phyloP scores from a whole-genome alignment of 1,140 invertebrate species.

The Onthophagus taurus region DNA sequence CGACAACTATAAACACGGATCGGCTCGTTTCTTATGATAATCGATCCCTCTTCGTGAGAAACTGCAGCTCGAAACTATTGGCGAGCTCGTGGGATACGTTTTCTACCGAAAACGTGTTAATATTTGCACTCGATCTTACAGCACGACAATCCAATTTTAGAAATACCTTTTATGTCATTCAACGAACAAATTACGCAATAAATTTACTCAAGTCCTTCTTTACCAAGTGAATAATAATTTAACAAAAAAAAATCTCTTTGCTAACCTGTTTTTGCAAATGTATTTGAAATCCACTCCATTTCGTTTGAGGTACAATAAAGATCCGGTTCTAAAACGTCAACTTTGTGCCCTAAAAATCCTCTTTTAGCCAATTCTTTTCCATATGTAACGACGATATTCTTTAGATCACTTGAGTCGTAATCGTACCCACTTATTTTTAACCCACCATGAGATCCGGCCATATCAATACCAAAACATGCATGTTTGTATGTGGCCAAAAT shows the following conservation, averaged over 20 bases:
- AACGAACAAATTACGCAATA: too few species aligned
- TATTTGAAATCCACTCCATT: conserved; percentile 77
- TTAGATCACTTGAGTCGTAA: conserved; percentile 67
- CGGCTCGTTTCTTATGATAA: too few species aligned
- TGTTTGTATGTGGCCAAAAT: conserved; percentile 78
- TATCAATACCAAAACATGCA: conserved; percentile 74
- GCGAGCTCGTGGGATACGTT: too few species aligned
- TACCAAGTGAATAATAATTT: background rate
- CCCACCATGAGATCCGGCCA: conserved; percentile 78
- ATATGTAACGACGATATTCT: conserved; percentile 76
- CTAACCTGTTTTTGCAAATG: conserved; percentile 4
- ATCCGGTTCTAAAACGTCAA: conserved; percentile 81
- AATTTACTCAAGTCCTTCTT: background rate
- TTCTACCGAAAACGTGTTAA: too few species aligned
- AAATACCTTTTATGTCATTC: too few species aligned
- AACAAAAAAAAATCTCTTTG: background rate
- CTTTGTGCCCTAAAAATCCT: conserved; percentile 69
- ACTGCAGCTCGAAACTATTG: too few species aligned
- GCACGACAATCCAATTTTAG: background rate
- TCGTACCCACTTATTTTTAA: conserved; percentile 72
- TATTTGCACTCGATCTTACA: background rate
- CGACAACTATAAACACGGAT: too few species aligned
- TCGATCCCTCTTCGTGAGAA: too few species aligned
- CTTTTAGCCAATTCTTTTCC: conserved; percentile 77
- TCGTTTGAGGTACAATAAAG: conserved; percentile 67